A percentile compares a stretch with the other conserved stretches of the same genome.
phyloP scores from a whole-genome alignment of 1,140 invertebrate species.

The Chironomus striatipennis region DNA sequence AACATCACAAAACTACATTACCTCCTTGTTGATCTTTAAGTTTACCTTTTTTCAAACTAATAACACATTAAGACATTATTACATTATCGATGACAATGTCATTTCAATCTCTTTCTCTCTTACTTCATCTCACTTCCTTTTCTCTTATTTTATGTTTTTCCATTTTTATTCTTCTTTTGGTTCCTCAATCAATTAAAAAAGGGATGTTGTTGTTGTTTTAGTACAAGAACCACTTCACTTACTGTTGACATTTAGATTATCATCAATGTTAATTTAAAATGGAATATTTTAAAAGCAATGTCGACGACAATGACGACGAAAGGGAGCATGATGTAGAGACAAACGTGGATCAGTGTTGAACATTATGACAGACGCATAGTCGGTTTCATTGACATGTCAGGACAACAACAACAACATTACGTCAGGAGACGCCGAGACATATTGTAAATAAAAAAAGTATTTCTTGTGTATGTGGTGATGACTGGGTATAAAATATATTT shows the following conservation, averaged over 20 bases:
- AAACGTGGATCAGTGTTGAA: too few species aligned
- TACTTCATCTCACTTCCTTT: too few species aligned
- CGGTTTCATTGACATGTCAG: too few species aligned
- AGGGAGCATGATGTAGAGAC: too few species aligned
- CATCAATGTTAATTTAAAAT: neutral
- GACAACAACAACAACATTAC: too few species aligned
- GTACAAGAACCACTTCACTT: neutral
- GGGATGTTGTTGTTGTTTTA: neutral
- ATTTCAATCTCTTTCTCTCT: neutral
- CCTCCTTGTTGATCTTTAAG: neutral
- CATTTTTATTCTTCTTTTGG: neutral
- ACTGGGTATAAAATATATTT: too few species aligned
- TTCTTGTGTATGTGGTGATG: too few species aligned
- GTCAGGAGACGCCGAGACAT: too few species aligned
- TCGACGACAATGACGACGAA: too few species aligned
- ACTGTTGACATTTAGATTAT: neutral
- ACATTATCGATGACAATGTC: neutral
- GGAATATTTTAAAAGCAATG: neutral
- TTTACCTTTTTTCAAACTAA: neutral
- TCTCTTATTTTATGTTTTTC: too few species aligned
- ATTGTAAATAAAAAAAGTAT: too few species aligned
- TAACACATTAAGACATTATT: constrained; percentile 9
- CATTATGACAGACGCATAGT: too few species aligned
- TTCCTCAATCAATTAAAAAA: neutral
- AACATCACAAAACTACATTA: neutral